Percentiles rank a stretch among this genome's conserved stretches.
phyloP scores from a whole-genome alignment of 2,797 vertebrate genomes.

The Chaenodraco wilsoni region DNA sequence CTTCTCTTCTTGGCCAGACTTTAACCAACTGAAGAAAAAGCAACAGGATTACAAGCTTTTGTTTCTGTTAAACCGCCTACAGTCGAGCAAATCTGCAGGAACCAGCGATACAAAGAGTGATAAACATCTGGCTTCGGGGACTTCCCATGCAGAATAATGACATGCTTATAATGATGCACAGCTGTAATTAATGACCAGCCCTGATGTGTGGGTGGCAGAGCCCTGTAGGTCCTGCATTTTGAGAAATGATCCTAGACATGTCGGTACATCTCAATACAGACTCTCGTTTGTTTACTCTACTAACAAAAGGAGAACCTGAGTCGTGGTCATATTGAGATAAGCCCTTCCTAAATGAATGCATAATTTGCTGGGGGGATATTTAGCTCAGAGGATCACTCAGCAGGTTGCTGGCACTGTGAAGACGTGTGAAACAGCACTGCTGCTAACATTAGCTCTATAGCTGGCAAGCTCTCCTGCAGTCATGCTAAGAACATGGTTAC shows the following conservation, averaged over 20 bases:
- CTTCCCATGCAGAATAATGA: conserved; percentile 40
- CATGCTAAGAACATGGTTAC: conserved; percentile 16
- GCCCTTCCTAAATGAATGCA: conserved; percentile 46
- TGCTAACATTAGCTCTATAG: conserved; percentile 50
- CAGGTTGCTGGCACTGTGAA: conserved; percentile 54
- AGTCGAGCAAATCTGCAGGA: conserved; percentile 11
- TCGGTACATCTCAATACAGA: conserved; percentile 47
- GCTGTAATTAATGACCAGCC: conserved; percentile 61
- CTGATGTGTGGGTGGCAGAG: conserved; percentile 39
- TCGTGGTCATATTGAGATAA: conserved; percentile 38
- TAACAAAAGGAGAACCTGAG: conserved; percentile 38
- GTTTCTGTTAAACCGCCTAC: conserved; percentile 9
- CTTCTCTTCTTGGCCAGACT: neutral
- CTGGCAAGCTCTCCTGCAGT: conserved; percentile 48
- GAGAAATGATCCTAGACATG: conserved; percentile 54
- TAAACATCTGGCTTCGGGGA: conserved; percentile 57
- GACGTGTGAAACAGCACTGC: conserved; percentile 44
- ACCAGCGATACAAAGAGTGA: conserved; percentile 40
- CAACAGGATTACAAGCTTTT: conserved; percentile 3
- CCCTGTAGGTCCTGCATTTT: conserved; percentile 30
- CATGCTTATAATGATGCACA: conserved; percentile 55
- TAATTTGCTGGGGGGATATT: conserved; percentile 56
- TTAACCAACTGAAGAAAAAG: neutral
- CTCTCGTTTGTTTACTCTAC: conserved; percentile 58
- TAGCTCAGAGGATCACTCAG: conserved; percentile 42